These are phyloP conservation scores for Fratercula arctica DNA, from an alignment of 2,797 vertebrate genomes.

Conservation along the genomic window DNA sequence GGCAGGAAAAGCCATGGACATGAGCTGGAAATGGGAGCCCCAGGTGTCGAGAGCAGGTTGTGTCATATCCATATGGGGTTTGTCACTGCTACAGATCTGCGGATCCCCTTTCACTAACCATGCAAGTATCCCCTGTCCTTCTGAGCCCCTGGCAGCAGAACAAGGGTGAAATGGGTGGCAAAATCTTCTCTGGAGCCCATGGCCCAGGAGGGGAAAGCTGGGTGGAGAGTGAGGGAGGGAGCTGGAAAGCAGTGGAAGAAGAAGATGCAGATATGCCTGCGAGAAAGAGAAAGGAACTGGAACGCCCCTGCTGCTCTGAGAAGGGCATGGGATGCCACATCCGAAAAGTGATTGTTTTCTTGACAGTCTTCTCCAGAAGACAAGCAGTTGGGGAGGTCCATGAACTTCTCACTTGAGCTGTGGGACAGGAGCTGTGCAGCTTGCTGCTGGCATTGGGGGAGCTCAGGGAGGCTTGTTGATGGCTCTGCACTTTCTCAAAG, in stretches of 20 bases:
- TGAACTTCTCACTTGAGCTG: background rate
- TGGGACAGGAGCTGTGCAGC: background rate
- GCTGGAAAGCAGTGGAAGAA: background rate
- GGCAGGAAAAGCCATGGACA: background rate
- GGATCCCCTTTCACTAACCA: background rate
- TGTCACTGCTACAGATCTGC: background rate
- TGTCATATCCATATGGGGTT: background rate
- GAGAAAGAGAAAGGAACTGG: background rate
- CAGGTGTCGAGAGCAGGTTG: background rate
- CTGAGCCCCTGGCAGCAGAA: background rate
- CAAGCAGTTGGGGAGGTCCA: background rate
- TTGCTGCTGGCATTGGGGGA: background rate
- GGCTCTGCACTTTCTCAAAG: slow-evolving; percentile 24
- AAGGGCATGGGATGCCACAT: background rate
- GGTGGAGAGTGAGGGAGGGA: background rate
- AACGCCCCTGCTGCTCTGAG: background rate
- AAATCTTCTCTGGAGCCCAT: background rate
- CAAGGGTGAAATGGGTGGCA: background rate
- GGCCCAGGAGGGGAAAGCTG: background rate
- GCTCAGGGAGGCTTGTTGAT: background rate
- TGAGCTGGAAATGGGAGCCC: background rate
- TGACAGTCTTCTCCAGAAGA: background rate
- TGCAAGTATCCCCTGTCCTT: background rate
- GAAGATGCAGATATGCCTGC: background rate
- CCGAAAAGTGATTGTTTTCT: background rate